Conservation (phyloP, 1,140 invertebrate species). For the Drosophila takahashii region DNA sequence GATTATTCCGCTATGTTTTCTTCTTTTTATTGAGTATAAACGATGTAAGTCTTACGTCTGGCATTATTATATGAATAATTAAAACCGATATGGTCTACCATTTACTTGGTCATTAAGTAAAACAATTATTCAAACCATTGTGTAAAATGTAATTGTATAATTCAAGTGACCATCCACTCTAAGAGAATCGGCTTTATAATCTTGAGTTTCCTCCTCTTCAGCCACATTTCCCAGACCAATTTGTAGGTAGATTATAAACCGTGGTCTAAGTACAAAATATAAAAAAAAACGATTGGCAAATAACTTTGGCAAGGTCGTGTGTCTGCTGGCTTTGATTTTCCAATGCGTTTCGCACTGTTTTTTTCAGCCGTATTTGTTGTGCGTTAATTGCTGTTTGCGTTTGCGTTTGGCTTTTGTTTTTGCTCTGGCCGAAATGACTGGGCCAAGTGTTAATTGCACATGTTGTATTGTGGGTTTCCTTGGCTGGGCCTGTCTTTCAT, state of each 20-base stretch:
- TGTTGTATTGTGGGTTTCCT: slow-evolving; percentile 36
- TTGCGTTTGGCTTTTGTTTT: slow-evolving; percentile 11
- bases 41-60: slow-evolving; percentile 3
- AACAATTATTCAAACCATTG: slow-evolving; percentile 21
- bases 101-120: slow-evolving; percentile 16
- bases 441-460: slow-evolving; percentile 51
- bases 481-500: slow-evolving; percentile 45
- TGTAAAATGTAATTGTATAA: slow-evolving; percentile 31
- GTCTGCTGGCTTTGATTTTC: slow-evolving; percentile 50
- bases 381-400: slow-evolving; percentile 47
- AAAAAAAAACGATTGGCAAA: slow-evolving; percentile 42
- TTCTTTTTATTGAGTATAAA: neutral
- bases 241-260: slow-evolving; percentile 17
- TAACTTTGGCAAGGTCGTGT: slow-evolving; percentile 45
- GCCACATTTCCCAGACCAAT: slow-evolving; percentile 30
- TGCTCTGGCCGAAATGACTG: slow-evolving; percentile 18
- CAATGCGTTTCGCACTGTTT: slow-evolving; percentile 50
- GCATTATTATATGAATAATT: slow-evolving; percentile 17
- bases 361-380: slow-evolving; percentile 43
- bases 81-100: slow-evolving; percentile 8
- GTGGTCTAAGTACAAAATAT: slow-evolving; percentile 2
- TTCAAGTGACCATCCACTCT: slow-evolving; percentile 26
- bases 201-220: neutral
- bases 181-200: slow-evolving; percentile 13
- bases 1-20: neutral